Evolutionary conservation across 2,113 vertebrate species (phyloP).

Genomic region (Bungarus multicinctus): DNA sequence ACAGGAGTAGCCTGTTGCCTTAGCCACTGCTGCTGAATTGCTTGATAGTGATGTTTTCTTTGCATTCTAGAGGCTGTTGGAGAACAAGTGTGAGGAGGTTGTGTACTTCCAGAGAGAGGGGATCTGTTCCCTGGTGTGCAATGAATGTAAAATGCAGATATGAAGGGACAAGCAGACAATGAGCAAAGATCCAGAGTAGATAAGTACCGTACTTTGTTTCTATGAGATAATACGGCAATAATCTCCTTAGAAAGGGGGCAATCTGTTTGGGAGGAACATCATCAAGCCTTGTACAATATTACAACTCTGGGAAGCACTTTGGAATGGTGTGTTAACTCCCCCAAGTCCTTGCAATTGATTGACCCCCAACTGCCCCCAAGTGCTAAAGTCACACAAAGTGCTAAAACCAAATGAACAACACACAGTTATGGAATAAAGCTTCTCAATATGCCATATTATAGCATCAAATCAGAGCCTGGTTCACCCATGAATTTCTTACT

Average conservation of each 20-base stretch:
- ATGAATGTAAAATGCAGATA: slow-evolving; percentile 39
- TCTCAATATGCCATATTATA: background rate
- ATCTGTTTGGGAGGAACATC: slow-evolving; percentile 57
- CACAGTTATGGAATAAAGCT: background rate
- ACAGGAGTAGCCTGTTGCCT: slow-evolving; percentile 12
- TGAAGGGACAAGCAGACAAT: background rate
- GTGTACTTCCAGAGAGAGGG: slow-evolving; percentile 23
- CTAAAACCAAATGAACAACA: background rate
- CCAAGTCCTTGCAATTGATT: slow-evolving; percentile 1
- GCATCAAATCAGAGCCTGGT: background rate
- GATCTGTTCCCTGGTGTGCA: slow-evolving; percentile 45
- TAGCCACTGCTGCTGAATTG: background rate
- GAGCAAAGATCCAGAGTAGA: slow-evolving; percentile 50
- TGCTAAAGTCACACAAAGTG: background rate
- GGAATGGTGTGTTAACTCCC: slow-evolving; percentile 38
- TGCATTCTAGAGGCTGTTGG: slow-evolving; percentile 24
- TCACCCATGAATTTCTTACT: background rate
- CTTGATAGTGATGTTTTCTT: slow-evolving; percentile 37
- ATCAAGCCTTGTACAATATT: slow-evolving; percentile 32
- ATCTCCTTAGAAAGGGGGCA: slow-evolving; percentile 62
- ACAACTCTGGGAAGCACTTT: slow-evolving; percentile 32
- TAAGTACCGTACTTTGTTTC: slow-evolving; percentile 61
- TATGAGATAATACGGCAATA: slow-evolving; percentile 58
- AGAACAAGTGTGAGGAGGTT: slow-evolving; percentile 28
- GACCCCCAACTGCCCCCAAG: background rate